Evolutionary conservation across 1,140 invertebrate genomes (phyloP), one percentile per base, ranked within the genome.

Genomic region (Charaxes varanes): DNA sequence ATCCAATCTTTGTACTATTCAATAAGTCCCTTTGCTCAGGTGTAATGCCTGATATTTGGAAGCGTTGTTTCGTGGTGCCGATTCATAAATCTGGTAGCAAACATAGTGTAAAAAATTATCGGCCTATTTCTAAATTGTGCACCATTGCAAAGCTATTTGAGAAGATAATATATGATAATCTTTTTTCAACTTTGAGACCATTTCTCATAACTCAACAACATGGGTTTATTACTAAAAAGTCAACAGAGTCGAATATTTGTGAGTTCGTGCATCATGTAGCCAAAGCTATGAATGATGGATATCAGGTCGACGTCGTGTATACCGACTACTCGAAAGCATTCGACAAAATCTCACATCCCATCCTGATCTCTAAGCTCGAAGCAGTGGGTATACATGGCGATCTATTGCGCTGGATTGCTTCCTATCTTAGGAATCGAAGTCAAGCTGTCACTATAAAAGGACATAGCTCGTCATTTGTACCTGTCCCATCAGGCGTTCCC

Each of bases 1-100:
- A n/a, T n/a, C n/a, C n/a, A n/a, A n/a, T n/a, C n/a, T n/a, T n/a
- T n/a, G n/a, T n/a, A n/a, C n/a, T 43, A n/a, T 46, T 43, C 8
- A 47, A 43, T 10, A 24, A 27, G 6, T 53, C 50, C 0, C 8
- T 52, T 0, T 3, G 8, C 2, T 8, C 17, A 3, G 42, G 42
- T 22, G 15, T 23, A 6, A 37, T 53, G 15, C 50, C 50, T 7
- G 1, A 10, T 6, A 15, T 23, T 5, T 53, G 50, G 43, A 53
- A 53, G 15, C 32, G 19, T n/a, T 37, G 26, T 14, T 22, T 19
- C 16, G 37, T 51, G 8, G 13, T 41, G 4, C 41, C 48, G 0
- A 11, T 45, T 1, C 15, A 36, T 28, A 51, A 51, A 30, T 41
- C 36, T 28, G 41, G 46, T 2, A 37, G 45, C 10, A 7, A 10